phyloP scores from a whole-genome alignment of 2,797 vertebrate species.

The Allobates femoralis region DNA sequence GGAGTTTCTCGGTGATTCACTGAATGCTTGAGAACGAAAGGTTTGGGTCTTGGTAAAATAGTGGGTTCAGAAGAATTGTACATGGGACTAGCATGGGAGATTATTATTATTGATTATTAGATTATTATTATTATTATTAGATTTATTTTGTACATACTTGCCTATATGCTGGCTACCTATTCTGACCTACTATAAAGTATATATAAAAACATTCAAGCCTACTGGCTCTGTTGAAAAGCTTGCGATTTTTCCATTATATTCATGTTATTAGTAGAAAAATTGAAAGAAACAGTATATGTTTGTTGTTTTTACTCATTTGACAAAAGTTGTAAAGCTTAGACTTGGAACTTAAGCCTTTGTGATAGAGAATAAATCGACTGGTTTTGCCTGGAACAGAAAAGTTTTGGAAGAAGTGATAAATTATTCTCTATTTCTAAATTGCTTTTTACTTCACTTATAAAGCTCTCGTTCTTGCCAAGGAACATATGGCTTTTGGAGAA shows the following conservation, averaged over 20 bases:
- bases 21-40: too few relatives aligned
- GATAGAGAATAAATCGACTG: constrained; percentile 36
- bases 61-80: too few relatives aligned
- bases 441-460: constrained; percentile 53
- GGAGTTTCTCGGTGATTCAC: too few relatives aligned
- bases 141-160: too few relatives aligned
- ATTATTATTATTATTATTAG: too few relatives aligned
- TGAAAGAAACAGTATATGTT: background rate
- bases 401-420: constrained; percentile 44
- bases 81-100: too few relatives aligned
- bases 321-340: constrained; percentile 23
- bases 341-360: constrained; percentile 22
- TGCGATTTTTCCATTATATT: background rate
- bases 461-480: constrained; percentile 29
- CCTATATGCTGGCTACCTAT: too few relatives aligned
- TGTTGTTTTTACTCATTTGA: constrained; percentile 5
- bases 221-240: background rate
- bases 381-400: constrained; percentile 40
- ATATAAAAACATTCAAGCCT: background rate
- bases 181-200: too few relatives aligned
- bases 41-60: too few relatives aligned
- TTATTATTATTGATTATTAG: too few relatives aligned
- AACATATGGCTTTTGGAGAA: constrained; percentile 22
- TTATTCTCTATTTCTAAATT: constrained; percentile 55
- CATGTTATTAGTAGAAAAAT: background rate